A percentile compares a stretch with the other conserved stretches of the same genome.
Evolutionary conservation across 2,797 vertebrate species (phyloP).

Genomic region (Pachyuromys duprasi): DNA sequence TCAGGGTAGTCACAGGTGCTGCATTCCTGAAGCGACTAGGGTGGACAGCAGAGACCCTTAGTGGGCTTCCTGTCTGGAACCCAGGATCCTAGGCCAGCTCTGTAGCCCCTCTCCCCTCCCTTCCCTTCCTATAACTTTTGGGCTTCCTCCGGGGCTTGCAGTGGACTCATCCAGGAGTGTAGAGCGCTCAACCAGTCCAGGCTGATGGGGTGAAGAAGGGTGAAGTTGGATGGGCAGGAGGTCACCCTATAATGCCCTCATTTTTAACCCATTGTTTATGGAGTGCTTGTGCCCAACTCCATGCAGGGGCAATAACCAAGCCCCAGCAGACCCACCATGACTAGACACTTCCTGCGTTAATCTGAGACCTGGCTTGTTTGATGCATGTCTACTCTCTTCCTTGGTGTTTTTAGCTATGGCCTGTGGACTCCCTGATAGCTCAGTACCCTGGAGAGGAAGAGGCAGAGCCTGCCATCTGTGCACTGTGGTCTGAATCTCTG

Average conservation of each 20-base stretch:
- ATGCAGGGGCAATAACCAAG: not conserved
- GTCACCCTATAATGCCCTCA: not conserved
- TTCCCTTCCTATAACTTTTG: conserved; percentile 67
- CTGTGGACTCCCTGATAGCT: not conserved
- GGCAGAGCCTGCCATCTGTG: not conserved
- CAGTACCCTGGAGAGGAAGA: too few relatives aligned
- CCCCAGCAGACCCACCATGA: conserved; percentile 48
- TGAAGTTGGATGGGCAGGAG: not conserved
- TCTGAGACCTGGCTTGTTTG: conserved; percentile 70
- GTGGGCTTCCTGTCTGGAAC: not conserved
- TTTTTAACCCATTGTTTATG: not conserved
- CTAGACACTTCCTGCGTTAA: conserved; percentile 69
- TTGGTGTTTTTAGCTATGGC: conserved; percentile 47
- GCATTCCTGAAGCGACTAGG: not conserved
- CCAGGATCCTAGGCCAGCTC: not conserved
- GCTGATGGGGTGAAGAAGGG: not conserved
- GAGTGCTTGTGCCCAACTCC: too few relatives aligned
- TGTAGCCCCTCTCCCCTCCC: not conserved
- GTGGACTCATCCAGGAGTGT: not conserved
- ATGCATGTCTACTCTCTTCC: conserved; percentile 58
- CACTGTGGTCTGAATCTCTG: not conserved
- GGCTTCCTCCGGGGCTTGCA: conserved; percentile 64
- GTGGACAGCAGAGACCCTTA: not conserved
- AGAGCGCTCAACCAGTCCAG: not conserved
- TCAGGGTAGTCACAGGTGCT: not conserved